A percentile compares a stretch with the other conserved stretches of the same genome.
These are phyloP conservation scores for Seladonia tumulorum DNA, from an alignment of 2,888 invertebrate genomes.

Conservation along the genomic window DNA sequence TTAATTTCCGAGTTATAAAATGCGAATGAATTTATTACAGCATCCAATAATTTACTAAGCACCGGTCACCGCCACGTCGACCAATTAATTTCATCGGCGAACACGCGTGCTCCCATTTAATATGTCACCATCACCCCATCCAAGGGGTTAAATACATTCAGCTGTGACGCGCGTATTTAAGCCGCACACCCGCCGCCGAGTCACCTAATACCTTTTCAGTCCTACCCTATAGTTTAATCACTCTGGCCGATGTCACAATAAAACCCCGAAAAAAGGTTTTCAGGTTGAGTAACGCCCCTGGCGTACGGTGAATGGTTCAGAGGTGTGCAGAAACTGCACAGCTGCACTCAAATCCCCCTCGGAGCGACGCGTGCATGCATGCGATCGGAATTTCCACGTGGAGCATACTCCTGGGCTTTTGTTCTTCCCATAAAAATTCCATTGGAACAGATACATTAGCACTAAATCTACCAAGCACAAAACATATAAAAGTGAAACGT, in stretches of 20 bases:
- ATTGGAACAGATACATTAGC: neutral
- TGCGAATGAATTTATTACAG: neutral
- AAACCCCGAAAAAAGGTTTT: neutral
- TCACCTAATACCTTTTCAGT: constrained; percentile 10
- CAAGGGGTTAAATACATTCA: constrained; percentile 3
- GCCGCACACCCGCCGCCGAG: neutral
- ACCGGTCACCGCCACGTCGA: neutral
- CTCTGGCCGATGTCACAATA: neutral
- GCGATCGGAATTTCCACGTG: neutral
- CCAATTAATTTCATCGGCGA: neutral
- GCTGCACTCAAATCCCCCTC: neutral
- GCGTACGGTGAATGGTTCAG: constrained; percentile 2
- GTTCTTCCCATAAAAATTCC: neutral
- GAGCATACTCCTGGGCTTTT: neutral
- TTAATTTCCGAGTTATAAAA: neutral
- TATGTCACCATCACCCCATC: neutral
- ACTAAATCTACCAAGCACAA: too few relatives aligned
- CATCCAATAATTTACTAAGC: neutral
- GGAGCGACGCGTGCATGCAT: neutral
- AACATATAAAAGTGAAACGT: too few relatives aligned
- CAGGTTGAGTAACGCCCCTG: constrained; percentile 11
- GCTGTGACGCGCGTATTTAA: neutral
- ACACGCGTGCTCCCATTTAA: neutral
- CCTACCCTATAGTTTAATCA: neutral
- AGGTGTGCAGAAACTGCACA: neutral